Evolutionary conservation across 2,888 invertebrate species (phyloP).

Genomic region (Aleiodes testaceus): DNA sequence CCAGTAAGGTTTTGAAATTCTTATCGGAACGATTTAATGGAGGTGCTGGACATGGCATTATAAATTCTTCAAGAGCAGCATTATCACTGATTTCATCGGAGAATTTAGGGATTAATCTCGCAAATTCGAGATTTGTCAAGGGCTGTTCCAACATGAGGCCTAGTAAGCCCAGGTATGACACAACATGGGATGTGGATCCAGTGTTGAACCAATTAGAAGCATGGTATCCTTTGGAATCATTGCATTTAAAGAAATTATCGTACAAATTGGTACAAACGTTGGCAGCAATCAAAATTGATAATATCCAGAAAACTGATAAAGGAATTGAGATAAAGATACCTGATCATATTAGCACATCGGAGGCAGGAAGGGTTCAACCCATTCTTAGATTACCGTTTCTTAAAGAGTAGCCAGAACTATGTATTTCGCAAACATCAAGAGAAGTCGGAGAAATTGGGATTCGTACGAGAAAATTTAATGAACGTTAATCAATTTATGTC

Average conservation of each 20-base stretch:
- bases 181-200: conserved; percentile 16
- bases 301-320: conserved; percentile 32
- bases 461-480: background rate
- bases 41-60: conserved; percentile 50
- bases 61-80: conserved; percentile 56
- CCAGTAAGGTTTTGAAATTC: conserved; percentile 40
- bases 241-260: background rate
- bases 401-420: conserved; percentile 37
- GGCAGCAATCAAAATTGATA: conserved; percentile 42
- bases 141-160: conserved; percentile 52
- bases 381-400: conserved; percentile 40
- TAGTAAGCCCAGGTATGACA: conserved; percentile 2
- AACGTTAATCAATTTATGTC: conserved; percentile 38
- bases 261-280: conserved; percentile 43
- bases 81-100: conserved; percentile 48
- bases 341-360: conserved; percentile 46
- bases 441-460: conserved; percentile 34
- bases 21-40: conserved; percentile 39
- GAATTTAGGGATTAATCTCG: conserved; percentile 48
- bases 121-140: conserved; percentile 53
- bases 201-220: background rate
- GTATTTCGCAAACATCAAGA: conserved; percentile 37
- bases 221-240: background rate
- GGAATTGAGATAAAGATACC: conserved; percentile 51
- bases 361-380: conserved; percentile 34